Evolutionary conservation across 1,140 invertebrate genomes (phyloP).

Genomic region (Pseudomyrmex cubaensis): DNA sequence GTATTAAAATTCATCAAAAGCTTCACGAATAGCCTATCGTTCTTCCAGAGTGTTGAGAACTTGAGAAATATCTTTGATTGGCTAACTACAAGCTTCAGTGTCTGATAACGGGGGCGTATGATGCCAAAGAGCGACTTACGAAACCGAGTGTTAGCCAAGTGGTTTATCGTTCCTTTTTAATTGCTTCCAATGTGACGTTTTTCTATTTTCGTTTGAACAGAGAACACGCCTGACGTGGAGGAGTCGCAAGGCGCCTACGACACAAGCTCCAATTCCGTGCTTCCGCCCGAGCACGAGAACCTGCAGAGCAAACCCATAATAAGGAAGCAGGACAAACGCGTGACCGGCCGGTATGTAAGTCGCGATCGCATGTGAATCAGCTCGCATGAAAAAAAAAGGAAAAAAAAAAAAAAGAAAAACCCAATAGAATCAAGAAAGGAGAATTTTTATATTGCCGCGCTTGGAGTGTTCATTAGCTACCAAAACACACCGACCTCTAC

Average conservation of each 20-base stretch:
- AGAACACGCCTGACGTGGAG: conserved; percentile 73
- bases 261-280: conserved; percentile 71
- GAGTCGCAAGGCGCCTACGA: conserved; percentile 77
- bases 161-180: neutral
- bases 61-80: neutral
- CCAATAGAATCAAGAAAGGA: neutral
- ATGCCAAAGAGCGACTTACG: too few relatives aligned
- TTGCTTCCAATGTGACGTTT: conserved; percentile 34
- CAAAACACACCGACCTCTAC: conserved; percentile 57
- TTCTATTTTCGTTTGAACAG: conserved; percentile 57
- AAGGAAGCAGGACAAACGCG: conserved; percentile 78
- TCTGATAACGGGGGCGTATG: neutral
- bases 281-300: conserved; percentile 74
- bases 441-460: conserved; percentile 6
- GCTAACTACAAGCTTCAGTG: neutral
- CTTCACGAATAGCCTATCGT: too few relatives aligned
- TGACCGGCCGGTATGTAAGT: conserved; percentile 74
- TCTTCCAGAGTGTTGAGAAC: too few relatives aligned
- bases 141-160: neutral
- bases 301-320: conserved; percentile 78
- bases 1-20: neutral
- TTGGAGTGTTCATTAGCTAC: conserved; percentile 45
- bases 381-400: neutral
- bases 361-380: neutral
- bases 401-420: too few relatives aligned